Percentiles rank a stretch among this genome's conserved stretches.
Evolutionary conservation across 2,888 invertebrate genomes (phyloP).

Genomic region (Callyntrura guangdongensis): DNA sequence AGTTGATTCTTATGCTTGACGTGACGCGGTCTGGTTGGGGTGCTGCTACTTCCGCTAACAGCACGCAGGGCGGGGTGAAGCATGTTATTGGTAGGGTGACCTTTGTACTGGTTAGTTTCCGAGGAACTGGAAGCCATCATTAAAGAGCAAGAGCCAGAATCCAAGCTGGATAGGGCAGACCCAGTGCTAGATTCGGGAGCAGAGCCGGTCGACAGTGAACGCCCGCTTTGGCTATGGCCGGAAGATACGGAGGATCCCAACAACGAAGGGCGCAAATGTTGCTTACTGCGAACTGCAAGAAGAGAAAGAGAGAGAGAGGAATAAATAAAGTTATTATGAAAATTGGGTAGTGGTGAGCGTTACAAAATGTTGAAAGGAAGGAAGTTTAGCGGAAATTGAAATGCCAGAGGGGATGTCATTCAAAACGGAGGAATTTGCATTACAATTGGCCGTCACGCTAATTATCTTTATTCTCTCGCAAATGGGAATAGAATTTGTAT

Average conservation of each 20-base stretch:
- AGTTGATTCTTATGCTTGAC: constrained; percentile 85
- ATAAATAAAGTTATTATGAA: background rate
- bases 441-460: too few relatives aligned
- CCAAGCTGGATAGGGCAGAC: constrained; percentile 80
- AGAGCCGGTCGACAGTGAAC: constrained; percentile 65
- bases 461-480: too few relatives aligned
- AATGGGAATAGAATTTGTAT: too few relatives aligned
- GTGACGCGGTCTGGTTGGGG: constrained; percentile 84
- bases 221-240: constrained; percentile 63
- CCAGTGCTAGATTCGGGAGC: constrained; percentile 79
- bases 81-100: constrained; percentile 59
- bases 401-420: background rate
- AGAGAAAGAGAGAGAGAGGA: constrained; percentile 10
- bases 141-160: constrained; percentile 73
- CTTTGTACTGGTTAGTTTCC: constrained; percentile 50
- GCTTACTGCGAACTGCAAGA: constrained; percentile 83
- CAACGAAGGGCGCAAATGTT: constrained; percentile 83
- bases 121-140: constrained; percentile 28
- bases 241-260: constrained; percentile 80
- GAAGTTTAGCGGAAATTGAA: background rate
- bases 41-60: constrained; percentile 66
- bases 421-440: background rate
- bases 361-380: background rate
- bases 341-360: background rate
- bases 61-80: constrained; percentile 44